Evolutionary conservation across 1,140 invertebrate species (phyloP).

Genomic region (Ridgeia piscesae): DNA sequence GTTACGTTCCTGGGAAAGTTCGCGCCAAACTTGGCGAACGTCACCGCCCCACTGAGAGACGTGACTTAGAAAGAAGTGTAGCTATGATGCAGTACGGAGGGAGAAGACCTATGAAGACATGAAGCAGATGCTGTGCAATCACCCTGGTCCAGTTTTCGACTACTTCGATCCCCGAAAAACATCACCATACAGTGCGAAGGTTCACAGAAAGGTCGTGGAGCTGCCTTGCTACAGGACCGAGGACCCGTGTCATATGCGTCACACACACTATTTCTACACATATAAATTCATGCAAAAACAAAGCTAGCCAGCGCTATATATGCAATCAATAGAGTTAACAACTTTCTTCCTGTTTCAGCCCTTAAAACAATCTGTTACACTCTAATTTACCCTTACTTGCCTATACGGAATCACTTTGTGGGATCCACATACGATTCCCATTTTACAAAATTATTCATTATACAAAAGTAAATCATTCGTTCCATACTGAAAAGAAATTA

Average conservation of each 20-base stretch:
- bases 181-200: constrained; percentile 37
- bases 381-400: too few species aligned
- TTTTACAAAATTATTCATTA: too few species aligned
- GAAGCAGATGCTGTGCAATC: constrained; percentile 21
- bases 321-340: too few species aligned
- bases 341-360: too few species aligned
- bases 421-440: too few species aligned
- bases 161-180: constrained; percentile 38
- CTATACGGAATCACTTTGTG: too few species aligned
- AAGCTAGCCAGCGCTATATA: too few species aligned
- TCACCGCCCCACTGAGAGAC: constrained; percentile 27
- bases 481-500: too few species aligned
- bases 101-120: constrained; percentile 23
- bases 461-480: too few species aligned
- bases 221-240: constrained; percentile 57
- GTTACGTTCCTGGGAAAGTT: constrained; percentile 33
- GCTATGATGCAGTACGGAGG: constrained; percentile 27
- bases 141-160: constrained; percentile 31
- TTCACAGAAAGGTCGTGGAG: constrained; percentile 49
- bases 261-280: too few species aligned
- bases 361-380: too few species aligned
- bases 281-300: too few species aligned
- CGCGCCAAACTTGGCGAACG: constrained; percentile 29
- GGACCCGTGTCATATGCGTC: constrained; percentile 57
- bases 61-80: constrained; percentile 30